Conservation (phyloP, 2,888 invertebrate genomes). For the Eilema sororculum region DNA sequence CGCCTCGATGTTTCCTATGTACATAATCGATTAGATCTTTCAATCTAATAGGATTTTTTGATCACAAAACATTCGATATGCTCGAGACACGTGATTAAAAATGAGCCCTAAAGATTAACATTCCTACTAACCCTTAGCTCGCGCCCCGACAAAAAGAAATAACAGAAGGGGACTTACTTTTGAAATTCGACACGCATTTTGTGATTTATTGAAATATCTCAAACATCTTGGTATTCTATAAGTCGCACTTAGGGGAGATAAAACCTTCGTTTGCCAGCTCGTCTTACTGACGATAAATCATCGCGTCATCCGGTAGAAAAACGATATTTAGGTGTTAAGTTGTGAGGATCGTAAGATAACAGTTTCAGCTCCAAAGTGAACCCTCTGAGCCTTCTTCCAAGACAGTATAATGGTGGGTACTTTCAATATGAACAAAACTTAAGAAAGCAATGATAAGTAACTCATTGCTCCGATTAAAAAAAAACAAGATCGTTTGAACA, state of each 20-base stretch:
- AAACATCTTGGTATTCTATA: slow-evolving; percentile 79
- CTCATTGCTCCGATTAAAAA: slow-evolving; percentile 34
- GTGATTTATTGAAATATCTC: slow-evolving; percentile 85
- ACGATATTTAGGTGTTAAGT: slow-evolving; percentile 78
- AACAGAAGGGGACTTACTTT: slow-evolving; percentile 70
- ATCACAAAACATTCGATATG: slow-evolving; percentile 60
- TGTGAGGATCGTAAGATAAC: slow-evolving; percentile 61
- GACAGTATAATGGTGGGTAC: slow-evolving; percentile 27
- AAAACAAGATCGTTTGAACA: slow-evolving; percentile 34
- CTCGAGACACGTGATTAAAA: slow-evolving; percentile 66
- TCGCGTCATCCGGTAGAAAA: slow-evolving; percentile 76
- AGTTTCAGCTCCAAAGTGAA: slow-evolving; percentile 37
- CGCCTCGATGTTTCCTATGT: slow-evolving; percentile 44
- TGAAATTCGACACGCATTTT: slow-evolving; percentile 83
- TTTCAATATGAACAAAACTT: slow-evolving; percentile 17
- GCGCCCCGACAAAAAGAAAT: slow-evolving; percentile 63
- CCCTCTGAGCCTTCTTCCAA: slow-evolving; percentile 30
- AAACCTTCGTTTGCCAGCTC: slow-evolving; percentile 75
- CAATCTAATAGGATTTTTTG: slow-evolving; percentile 60
- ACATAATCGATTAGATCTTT: slow-evolving; percentile 53
- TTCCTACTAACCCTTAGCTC: slow-evolving; percentile 68
- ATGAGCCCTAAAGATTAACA: slow-evolving; percentile 75
- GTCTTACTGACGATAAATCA: slow-evolving; percentile 83
- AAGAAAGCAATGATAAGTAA: slow-evolving; percentile 22
- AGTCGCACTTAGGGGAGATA: slow-evolving; percentile 81